A percentile compares a stretch with the other conserved stretches of the same genome.
Evolutionary conservation across 1,140 invertebrate genomes (phyloP).

Genomic region (Calliopsis andreniformis): DNA sequence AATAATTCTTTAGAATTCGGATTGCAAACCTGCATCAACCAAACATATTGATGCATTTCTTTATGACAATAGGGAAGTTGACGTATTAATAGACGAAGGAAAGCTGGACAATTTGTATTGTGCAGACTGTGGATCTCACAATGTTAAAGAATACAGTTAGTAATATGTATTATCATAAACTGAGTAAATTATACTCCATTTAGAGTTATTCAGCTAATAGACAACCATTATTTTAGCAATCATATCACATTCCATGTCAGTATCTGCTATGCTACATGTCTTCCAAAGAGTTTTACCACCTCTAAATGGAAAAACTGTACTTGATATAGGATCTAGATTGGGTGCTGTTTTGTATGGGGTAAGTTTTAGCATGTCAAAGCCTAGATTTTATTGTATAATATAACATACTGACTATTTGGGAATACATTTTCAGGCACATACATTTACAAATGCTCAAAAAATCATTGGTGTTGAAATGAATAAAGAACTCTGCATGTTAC

Average conservation of each 20-base stretch:
- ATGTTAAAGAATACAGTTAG: conserved; percentile 81
- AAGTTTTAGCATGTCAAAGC: conserved; percentile 42
- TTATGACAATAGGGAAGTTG: conserved; percentile 86
- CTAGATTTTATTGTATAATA: not conserved
- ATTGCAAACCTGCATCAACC: conserved; percentile 83
- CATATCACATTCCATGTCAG: conserved; percentile 87
- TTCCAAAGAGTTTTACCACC: conserved; percentile 85
- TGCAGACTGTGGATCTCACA: conserved; percentile 84
- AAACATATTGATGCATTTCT: conserved; percentile 88
- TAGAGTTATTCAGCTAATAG: too few species aligned
- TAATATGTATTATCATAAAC: too few species aligned
- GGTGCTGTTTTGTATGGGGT: conserved; percentile 88
- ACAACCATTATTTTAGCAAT: conserved; percentile 82
- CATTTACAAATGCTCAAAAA: conserved; percentile 83
- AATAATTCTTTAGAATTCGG: conserved; percentile 81
- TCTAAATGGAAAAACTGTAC: conserved; percentile 83
- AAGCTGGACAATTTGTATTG: conserved; percentile 85
- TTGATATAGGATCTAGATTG: conserved; percentile 88
- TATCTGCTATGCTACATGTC: conserved; percentile 83
- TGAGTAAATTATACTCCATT: too few species aligned
- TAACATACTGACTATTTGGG: not conserved
- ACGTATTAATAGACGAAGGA: conserved; percentile 83
- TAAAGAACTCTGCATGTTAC: conserved; percentile 85
- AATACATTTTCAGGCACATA: conserved; percentile 83
- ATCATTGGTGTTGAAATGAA: conserved; percentile 89